Percentiles rank a stretch among this genome's conserved stretches.
phyloP scores from a whole-genome alignment of 2,113 vertebrate species.

The Bubo bubo region DNA sequence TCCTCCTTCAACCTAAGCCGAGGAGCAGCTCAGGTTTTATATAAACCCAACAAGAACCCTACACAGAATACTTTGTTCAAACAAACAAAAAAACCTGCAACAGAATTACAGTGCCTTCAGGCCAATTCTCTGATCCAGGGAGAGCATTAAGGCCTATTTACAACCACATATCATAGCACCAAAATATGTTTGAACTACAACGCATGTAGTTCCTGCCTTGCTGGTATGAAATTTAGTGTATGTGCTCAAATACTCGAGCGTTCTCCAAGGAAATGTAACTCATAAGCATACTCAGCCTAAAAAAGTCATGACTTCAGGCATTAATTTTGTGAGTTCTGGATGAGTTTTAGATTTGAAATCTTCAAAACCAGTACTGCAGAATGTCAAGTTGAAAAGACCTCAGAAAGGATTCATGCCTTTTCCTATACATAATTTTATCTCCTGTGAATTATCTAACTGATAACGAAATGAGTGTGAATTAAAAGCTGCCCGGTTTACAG shows the following conservation, averaged over 20 bases:
- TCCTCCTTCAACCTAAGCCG: background rate
- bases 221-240: background rate
- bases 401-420: background rate
- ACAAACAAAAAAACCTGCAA: background rate
- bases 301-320: background rate
- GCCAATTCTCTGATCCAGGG: background rate
- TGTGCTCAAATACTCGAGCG: accelerated
- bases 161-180: background rate
- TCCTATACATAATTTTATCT: background rate
- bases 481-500: background rate
- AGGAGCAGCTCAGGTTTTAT: background rate
- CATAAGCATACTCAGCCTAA: background rate
- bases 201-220: background rate
- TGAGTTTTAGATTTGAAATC: background rate
- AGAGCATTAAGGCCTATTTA: background rate
- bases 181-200: too few species aligned
- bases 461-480: background rate
- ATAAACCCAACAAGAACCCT: background rate
- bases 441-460: background rate
- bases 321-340: background rate
- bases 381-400: background rate
- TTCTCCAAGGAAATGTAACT: background rate
- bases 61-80: background rate
- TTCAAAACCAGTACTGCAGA: background rate
- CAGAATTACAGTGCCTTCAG: background rate